These are phyloP conservation scores for Apodemus speciosus DNA, from an alignment of 2,113 vertebrate genomes.

Conservation along the genomic window DNA sequence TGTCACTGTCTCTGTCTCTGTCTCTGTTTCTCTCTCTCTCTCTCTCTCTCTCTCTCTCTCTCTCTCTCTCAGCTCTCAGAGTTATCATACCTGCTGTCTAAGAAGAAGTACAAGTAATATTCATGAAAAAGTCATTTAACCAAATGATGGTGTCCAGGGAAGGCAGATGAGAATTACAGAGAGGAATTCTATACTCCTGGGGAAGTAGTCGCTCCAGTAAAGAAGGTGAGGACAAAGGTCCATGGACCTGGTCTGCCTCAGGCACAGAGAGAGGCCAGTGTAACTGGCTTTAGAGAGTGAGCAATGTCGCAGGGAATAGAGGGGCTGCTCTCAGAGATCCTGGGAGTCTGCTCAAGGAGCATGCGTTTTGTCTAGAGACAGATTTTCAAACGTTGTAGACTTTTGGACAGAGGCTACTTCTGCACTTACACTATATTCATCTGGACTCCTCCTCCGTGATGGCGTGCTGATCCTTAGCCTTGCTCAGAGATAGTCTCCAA, in stretches of 20 bases:
- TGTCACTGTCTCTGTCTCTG: background rate
- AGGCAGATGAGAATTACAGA: background rate
- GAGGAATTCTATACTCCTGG: background rate
- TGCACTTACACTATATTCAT: accelerated
- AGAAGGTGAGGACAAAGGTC: background rate
- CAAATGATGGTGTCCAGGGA: background rate
- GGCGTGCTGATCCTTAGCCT: background rate
- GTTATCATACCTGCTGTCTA: background rate
- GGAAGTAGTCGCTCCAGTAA: background rate
- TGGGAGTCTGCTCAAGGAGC: background rate
- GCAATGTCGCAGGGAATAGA: background rate
- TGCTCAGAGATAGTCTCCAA: background rate
- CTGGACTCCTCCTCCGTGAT: background rate
- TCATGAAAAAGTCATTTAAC: background rate
- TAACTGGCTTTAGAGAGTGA: background rate
- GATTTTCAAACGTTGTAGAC: background rate
- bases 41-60: background rate
- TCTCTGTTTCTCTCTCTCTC: background rate
- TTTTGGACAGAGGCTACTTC: background rate
- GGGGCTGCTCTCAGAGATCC: background rate
- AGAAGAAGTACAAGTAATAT: background rate
- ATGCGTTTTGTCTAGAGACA: background rate
- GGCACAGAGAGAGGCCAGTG: background rate
- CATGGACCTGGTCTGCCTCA: background rate
- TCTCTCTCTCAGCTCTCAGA: background rate